Base-by-base conservation (phyloP, 2,113 vertebrate genomes). In the Stegastes partitus region DNA sequence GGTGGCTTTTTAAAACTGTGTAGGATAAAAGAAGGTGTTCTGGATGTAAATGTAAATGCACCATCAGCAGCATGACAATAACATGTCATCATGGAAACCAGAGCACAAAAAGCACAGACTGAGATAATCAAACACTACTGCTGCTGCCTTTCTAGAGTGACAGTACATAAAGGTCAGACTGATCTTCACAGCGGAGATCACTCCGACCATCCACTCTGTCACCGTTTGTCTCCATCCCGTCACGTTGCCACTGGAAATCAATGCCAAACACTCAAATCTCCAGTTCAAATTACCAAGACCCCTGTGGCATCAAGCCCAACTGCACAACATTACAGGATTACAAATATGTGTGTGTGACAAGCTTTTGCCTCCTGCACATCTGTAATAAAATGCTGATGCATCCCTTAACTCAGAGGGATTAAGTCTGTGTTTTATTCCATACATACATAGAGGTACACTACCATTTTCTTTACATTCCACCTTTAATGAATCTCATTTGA, bases 221-320 rank as follows among this genome's bases (percentile, higher is more conserved):
- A 68, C 25, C 21, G 22, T 77, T 21, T 34, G 26, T 56, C 57
- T 49, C 49, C 37, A 53, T 58, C 44, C n/a, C 57, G 10, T 44
- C 11, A n/a, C 6, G 25, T 18, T 66, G 19, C 15, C 5, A 59
- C 59, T 5, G 59, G 25, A 69, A 83, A 87, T 83, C 84, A 83
- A 81, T 79, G 15, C 22, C 22, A 23, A 45, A 25, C 22, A 21
- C 25, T 62, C 8, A 74, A 21, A 66, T 66, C 39, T 74, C 37
- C 39, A 28, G 7, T 22, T 54, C 6, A 69, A 74, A 74, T 66
- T 28, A 79, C 61, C 53, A 45, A 63, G 37, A 75, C 34, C 22
- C 58, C 67, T 10, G 15, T 59, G 45, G 37, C 28, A 31, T 3
- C 39, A 73, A 50, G 3, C 37, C 61, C 71, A 45, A 75, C 47